Base-by-base conservation (phyloP, 1,140 invertebrate genomes). In the Drosophila nannoptera region DNA sequence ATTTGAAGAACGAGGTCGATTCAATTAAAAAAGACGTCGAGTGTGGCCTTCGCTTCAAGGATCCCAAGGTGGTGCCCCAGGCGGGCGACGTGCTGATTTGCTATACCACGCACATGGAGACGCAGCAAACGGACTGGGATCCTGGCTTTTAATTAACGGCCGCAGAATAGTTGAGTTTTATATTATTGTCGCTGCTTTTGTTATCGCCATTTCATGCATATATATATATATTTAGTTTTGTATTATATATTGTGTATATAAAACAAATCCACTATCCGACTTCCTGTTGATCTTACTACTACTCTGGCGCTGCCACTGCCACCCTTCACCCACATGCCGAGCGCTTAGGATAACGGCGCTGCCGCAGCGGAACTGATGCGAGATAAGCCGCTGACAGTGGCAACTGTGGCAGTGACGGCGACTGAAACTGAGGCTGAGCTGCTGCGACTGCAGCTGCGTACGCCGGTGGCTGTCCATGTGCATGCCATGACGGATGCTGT, bases 1-100 rank as follows among this genome's bases (percentile, higher is more conserved):
- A 98, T 90, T 87, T 97, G 6, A 98, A 98, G 89, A 92, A 94
- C 69, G 97, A 98, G 91, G 96, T 97, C 0, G 93, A 94, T 8
- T 91, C 92, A 0, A 94, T 99, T 29, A 96, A 96, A 84, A 93
- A 92, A 50, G 95, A 95, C 83, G 91, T 94, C 14, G 97, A 99
- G 89, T 99, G 97, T 90, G 97, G 97, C 0, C 77, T 99, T 22
- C 92, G 92, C 59, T 91, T 99, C 11, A 91, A 92, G 0, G 93
- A 97, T 83, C 67, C 90, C 0, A 88, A 88, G 2, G 63, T 97
- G 33, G 72, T 90, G 7, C 94, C 97, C 45, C 76, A 94, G 89
- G 90, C 92, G 2, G 96, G 96, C 0, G 97, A 99, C 90, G 91
- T 89, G 9, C 89, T 99, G 6, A 80, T 95, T 12, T 98, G 96